These are phyloP conservation scores for Lucilia sericata DNA, from an alignment of 1,140 invertebrate species.

Conservation along the genomic window DNA sequence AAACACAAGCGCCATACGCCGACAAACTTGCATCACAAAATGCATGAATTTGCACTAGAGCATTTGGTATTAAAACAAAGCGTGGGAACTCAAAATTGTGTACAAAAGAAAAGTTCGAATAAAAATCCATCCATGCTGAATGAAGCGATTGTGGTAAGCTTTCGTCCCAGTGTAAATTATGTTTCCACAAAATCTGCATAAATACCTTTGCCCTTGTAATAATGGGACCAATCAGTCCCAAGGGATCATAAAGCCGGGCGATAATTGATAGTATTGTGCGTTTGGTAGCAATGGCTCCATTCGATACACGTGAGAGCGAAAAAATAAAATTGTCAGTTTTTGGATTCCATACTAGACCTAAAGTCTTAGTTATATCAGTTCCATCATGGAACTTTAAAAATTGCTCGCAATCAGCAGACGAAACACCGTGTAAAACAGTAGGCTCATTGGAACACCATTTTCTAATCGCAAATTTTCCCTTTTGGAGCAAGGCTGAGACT, in stretches of 20 bases:
- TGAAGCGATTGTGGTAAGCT: neutral
- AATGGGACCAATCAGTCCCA: conserved; percentile 57
- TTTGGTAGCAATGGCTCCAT: conserved; percentile 47
- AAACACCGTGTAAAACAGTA: neutral
- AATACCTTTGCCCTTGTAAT: conserved; percentile 58
- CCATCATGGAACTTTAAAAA: neutral
- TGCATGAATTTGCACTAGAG: neutral
- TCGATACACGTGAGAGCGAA: conserved; percentile 3
- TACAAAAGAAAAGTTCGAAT: neutral
- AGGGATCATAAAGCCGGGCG: conserved; percentile 55
- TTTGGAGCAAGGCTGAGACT: neutral
- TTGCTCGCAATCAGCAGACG: neutral
- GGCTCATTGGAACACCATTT: conserved; percentile 41
- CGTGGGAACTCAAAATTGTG: neutral
- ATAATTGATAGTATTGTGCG: conserved; percentile 50
- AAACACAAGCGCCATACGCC: neutral
- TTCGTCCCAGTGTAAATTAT: conserved; percentile 35
- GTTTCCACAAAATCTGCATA: conserved; percentile 57
- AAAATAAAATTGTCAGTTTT: conserved; percentile 51
- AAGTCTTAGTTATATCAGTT: conserved; percentile 46
- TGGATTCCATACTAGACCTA: conserved; percentile 61
- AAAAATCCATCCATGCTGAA: neutral
- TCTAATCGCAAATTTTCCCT: conserved; percentile 14
- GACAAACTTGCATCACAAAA: neutral
- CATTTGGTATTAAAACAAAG: neutral